A percentile compares a stretch with the other conserved stretches of the same genome.
Conservation (phyloP, 2,888 invertebrate genomes). For the Latrodectus elegans region DNA sequence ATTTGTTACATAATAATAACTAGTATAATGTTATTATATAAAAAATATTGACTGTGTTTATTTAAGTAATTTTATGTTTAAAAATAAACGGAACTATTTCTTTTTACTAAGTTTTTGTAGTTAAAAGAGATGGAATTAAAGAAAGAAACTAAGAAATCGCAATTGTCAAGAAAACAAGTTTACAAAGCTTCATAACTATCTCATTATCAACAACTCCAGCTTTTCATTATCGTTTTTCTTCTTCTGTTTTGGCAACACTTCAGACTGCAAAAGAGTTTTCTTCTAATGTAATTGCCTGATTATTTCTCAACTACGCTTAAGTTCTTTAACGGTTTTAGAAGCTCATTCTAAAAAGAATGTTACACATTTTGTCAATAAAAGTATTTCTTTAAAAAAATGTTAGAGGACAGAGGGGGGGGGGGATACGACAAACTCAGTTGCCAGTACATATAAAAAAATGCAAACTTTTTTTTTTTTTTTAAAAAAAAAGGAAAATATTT, state of each 20-base stretch:
- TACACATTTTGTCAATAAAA: conserved; percentile 28
- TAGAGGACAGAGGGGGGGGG: background rate
- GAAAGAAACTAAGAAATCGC: no score
- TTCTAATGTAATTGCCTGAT: background rate
- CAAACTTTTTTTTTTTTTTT: conserved; percentile 1
- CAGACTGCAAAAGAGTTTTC: background rate
- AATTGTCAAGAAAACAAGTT: no score
- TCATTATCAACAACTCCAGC: no score
- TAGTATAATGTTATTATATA: no score
- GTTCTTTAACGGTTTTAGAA: conserved; percentile 29
- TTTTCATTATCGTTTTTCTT: background rate
- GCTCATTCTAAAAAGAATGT: conserved; percentile 12
- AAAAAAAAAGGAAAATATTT: conserved; percentile 21
- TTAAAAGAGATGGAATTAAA: no score
- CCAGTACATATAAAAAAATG: background rate
- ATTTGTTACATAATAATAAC: no score
- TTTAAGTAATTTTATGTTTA: no score
- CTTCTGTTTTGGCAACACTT: background rate
- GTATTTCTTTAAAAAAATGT: background rate
- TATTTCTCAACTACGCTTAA: conserved; percentile 10
- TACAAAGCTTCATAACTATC: no score
- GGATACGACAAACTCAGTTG: background rate
- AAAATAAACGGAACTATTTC: no score
- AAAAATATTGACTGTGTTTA: no score
- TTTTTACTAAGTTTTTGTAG: no score